Evolutionary conservation across 2,113 vertebrate species (phyloP), one percentile per base, ranked within the genome.

Genomic region (Cinclus cinclus): DNA sequence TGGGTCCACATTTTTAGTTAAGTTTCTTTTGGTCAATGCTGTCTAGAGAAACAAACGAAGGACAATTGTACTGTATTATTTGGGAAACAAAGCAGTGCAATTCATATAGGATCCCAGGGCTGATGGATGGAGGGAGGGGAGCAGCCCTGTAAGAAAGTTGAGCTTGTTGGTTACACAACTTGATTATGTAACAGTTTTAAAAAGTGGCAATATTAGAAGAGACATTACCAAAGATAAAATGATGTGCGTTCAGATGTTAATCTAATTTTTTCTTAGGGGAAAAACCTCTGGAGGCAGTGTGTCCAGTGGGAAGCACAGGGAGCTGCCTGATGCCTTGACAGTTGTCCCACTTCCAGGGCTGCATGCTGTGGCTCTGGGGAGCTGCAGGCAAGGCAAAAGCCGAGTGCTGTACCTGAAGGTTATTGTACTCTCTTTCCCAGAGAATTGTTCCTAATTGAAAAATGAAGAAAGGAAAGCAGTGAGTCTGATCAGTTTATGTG

Each of bases 101-200:
- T 56, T 84, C 9, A 0, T 37, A 5, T 7, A n/a, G 60, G 83
- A 21, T 16, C 47, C 33, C 39, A 31, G 75, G 53, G 9, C 24
- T 53, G 58, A 16, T 60, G 58, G 55, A 27, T 63, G 15, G 68
- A 30, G 19, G 23, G 19, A 63, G 11, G 13, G 22, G 33, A 60
- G 25, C 41, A 58, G 74, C 42, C 81, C 44, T 64, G 10, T 19
- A 2, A 71, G 56, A 63, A 82, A 68, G 25, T 60, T 64, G 31
- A 89, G 44, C 1, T 2, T 27, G 59, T 90, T 83, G 42, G 59
- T 95, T 95, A 94, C 19, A 18, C 94, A 94, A 96, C 56, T 77
- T 74, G 56, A 55, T 97, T 96, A 94, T 78, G 60, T 97, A 97
- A 97, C 33, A 16, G 22, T n/a, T 92, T 83, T 28, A 31, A 93